Evolutionary conservation across 92 coral and sea anemone species (phyloP).

Genomic region (Epizoanthus ramosus): DNA sequence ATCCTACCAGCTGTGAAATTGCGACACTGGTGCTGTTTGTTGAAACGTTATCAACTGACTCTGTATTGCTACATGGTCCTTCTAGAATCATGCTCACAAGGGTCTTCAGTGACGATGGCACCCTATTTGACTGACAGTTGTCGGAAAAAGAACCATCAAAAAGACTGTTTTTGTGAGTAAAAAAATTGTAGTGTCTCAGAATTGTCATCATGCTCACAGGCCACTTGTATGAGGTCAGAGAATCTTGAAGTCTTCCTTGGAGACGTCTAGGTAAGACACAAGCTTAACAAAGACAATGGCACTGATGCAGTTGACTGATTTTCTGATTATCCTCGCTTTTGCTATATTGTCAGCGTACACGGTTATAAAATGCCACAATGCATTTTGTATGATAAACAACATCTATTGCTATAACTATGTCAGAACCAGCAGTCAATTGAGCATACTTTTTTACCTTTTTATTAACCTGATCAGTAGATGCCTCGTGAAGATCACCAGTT

Average conservation of each 20-base stretch:
- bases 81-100: constrained; percentile 59
- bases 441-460: constrained; percentile 48
- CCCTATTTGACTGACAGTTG: constrained; percentile 33
- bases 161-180: constrained; percentile 31
- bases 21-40: constrained; percentile 39
- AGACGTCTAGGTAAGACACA: constrained; percentile 54
- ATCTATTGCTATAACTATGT: constrained; percentile 68
- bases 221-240: constrained; percentile 40
- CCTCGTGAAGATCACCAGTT: constrained; percentile 44
- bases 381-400: constrained; percentile 63
- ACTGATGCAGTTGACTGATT: constrained; percentile 26
- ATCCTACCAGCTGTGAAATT: constrained; percentile 44
- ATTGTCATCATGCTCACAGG: constrained; percentile 44
- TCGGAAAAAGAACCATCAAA: constrained; percentile 48
- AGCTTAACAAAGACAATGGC: constrained; percentile 68
- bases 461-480: constrained; percentile 56
- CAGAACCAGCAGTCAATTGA: constrained; percentile 52
- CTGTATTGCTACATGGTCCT: constrained; percentile 50
- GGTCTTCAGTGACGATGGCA: constrained; percentile 53
- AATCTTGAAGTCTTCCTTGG: constrained; percentile 23
- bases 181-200: constrained; percentile 59
- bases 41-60: constrained; percentile 46
- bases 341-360: constrained; percentile 40
- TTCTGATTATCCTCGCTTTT: constrained; percentile 24
- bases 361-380: constrained; percentile 57